Percentiles rank a stretch among this genome's conserved stretches.
Conservation (phyloP, 2,113 vertebrate species). For the Thunnus maccoyii region DNA sequence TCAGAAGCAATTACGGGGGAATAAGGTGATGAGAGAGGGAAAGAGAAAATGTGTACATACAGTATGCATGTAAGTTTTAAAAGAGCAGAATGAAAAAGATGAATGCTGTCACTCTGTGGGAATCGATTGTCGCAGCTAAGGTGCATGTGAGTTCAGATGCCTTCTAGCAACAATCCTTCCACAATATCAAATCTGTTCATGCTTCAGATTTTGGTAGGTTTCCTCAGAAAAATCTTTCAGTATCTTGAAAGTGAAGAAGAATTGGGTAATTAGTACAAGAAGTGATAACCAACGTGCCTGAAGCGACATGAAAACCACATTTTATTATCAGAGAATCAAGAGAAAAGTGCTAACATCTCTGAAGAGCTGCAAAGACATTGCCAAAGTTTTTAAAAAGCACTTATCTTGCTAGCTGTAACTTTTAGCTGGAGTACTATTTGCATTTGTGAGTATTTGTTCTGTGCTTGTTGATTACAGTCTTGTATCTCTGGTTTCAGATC, state of each 20-base stretch:
- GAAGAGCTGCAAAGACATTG: constrained; percentile 1
- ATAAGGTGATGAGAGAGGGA: constrained; percentile 35
- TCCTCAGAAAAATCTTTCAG: neutral
- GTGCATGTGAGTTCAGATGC: constrained; percentile 21
- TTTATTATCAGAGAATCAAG: too few species aligned
- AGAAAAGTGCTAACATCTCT: neutral
- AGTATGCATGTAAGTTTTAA: constrained; percentile 11
- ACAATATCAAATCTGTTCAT: neutral
- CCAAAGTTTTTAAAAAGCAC: neutral
- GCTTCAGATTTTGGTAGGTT: neutral
- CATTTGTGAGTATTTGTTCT: neutral
- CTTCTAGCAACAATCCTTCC: constrained; percentile 16
- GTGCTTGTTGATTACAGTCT: neutral
- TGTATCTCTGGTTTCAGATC: neutral
- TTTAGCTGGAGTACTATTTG: neutral
- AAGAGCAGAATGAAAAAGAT: constrained; percentile 17
- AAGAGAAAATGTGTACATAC: neutral
- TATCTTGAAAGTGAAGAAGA: neutral
- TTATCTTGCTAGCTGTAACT: neutral
- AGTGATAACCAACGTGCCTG: neutral
- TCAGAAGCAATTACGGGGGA: constrained; percentile 3
- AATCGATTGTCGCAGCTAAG: neutral
- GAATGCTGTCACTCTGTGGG: constrained; percentile 32
- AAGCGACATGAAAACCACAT: neutral
- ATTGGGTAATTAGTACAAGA: neutral